A percentile compares a stretch with the other conserved stretches of the same genome.
These are phyloP conservation scores for Gallinago nigripennis DNA, from an alignment of 2,797 vertebrate genomes.

Conservation along the genomic window DNA sequence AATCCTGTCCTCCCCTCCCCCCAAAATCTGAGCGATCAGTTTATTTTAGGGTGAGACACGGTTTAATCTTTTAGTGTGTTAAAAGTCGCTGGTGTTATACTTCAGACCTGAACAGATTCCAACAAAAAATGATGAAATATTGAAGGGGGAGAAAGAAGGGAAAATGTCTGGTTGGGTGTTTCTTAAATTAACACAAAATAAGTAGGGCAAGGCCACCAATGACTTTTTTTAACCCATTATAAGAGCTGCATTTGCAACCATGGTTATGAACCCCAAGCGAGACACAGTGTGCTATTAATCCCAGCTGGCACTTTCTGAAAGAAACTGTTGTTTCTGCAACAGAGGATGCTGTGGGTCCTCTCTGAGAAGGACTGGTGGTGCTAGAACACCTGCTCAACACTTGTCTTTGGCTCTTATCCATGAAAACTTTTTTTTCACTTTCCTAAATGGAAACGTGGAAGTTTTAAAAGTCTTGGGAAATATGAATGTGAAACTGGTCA, in stretches of 20 bases:
- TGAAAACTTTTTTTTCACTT: neutral
- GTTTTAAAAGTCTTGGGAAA: constrained; percentile 12
- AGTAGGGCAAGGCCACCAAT: neutral
- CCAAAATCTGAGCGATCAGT: neutral
- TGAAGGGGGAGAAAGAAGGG: neutral
- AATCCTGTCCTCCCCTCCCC: fast-evolving
- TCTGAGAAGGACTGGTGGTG: neutral
- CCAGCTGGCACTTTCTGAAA: constrained; percentile 41
- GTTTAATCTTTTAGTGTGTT: neutral
- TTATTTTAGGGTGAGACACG: neutral
- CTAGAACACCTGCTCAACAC: constrained; percentile 46
- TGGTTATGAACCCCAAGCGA: neutral
- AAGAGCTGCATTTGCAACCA: constrained; percentile 23
- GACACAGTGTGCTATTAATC: constrained; percentile 10
- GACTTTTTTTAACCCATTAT: constrained; percentile 27
- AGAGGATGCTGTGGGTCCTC: constrained; percentile 28
- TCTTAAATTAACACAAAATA: constrained; percentile 16
- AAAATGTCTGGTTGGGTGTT: neutral
- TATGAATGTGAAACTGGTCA: neutral
- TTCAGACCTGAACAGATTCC: neutral
- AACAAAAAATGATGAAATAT: neutral
- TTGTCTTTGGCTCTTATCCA: constrained; percentile 13
- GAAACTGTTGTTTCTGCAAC: constrained; percentile 2
- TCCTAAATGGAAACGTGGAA: neutral
- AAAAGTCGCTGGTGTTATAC: neutral